A percentile compares a stretch with the other conserved stretches of the same genome.
These are phyloP conservation scores for Spilosoma lubricipeda DNA, from an alignment of 2,888 invertebrate genomes.

Conservation along the genomic window DNA sequence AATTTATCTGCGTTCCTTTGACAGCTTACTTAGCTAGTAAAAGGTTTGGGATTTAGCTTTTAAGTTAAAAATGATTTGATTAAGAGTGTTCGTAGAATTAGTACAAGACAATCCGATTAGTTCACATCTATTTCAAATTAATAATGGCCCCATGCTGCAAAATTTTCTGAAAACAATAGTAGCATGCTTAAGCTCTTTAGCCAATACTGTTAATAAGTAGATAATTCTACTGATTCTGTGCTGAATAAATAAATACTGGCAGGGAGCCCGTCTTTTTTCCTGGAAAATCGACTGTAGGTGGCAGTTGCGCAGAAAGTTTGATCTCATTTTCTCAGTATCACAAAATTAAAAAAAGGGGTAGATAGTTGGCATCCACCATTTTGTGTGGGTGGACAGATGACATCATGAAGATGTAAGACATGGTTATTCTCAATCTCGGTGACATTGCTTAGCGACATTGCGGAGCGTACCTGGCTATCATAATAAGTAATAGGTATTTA, in stretches of 20 bases:
- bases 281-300: background rate
- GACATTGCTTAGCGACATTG: slow-evolving; percentile 1
- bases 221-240: no score
- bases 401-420: background rate
- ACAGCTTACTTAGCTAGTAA: no score
- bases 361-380: background rate
- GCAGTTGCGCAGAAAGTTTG: background rate
- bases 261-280: background rate
- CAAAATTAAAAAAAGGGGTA: background rate
- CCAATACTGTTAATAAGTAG: no score
- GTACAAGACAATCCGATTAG: no score
- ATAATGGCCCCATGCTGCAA: no score
- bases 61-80: no score
- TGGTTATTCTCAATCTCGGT: background rate
- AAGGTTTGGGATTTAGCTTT: no score
- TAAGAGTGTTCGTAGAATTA: no score
- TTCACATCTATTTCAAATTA: no score
- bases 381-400: background rate
- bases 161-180: no score
- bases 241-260: background rate
- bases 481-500: slow-evolving; percentile 21
- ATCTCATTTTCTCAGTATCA: background rate
- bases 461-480: background rate
- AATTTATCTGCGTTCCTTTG: no score
- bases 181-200: no score